Evolutionary conservation across 1,140 invertebrate genomes (phyloP), one percentile per base, ranked within the genome.

Genomic region (Rhynchophorus ferrugineus): DNA sequence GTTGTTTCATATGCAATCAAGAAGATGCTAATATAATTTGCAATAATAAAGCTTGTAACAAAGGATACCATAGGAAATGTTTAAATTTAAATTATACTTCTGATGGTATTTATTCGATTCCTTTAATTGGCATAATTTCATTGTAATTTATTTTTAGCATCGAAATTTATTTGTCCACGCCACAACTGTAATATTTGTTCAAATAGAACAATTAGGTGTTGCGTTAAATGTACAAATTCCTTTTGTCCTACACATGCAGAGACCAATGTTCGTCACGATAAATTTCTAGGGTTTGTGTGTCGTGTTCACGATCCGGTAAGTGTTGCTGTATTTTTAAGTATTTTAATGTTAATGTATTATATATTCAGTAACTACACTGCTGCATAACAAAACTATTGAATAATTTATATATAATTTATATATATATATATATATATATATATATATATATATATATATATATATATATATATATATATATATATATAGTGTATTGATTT

Each of bases 111-210:
- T 46, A 24, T n/a, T 44, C 13, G 17, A 24, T 17, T 35, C 13
- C 6, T 18, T 45, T 33, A 22, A 14, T 16, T 11, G 5, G 5
- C 7, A 7, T 41, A 16, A 7, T 41, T 19, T 41, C 19, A 41
- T 19, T 13, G 38, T 37, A 16, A 9, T 46, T 56, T 54, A 55
- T 44, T 59, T 59, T 48, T 39, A 57, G 56, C 49, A 19, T 41
- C 46, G 7, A 67, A 66, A 50, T 68, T 60, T 51, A 41, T 57
- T 2, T 68, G 66, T 51, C 61, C 65, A 16, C 56, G 62, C 44
- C 66, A 68, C 50, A 66, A 57, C 33, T 68, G 66, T 38, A 65
- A 62, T 29, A 48, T 59, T 38, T 68, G 66, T 47, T 55, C 60
- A 5, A 65, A 67, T 48, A 39, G 64, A 34, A 67, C 65, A 0